phyloP scores from a whole-genome alignment of 1,140 invertebrate species.

The Brachionus rotundiformis region DNA sequence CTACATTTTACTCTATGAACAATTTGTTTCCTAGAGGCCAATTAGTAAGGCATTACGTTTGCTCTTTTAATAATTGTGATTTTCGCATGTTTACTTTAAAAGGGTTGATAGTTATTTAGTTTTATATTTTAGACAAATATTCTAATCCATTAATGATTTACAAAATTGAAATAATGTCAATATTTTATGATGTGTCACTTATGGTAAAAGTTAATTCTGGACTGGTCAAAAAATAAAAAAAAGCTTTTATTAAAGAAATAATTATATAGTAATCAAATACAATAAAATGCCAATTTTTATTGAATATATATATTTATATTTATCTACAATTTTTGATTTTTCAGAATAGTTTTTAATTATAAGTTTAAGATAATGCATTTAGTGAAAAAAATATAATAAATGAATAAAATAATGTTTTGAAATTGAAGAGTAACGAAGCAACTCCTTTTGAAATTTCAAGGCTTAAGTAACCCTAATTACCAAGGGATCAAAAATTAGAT shows the following conservation, averaged over 20 bases:
- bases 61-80: slow-evolving; percentile 5
- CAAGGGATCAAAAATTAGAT: neutral
- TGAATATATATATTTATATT: no score
- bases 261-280: no score
- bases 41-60: neutral
- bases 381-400: no score
- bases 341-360: no score
- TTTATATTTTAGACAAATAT: neutral
- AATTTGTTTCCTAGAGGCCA: neutral
- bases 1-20: neutral
- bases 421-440: neutral
- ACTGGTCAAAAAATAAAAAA: neutral
- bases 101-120: neutral
- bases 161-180: neutral
- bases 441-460: neutral
- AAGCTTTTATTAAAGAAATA: no score
- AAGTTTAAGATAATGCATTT: no score
- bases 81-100: neutral
- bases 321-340: no score
- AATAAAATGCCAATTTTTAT: no score
- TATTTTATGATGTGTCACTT: neutral
- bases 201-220: neutral
- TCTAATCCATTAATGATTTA: neutral
- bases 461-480: neutral
- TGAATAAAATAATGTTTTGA: neutral